Conservation (phyloP, 2,113 vertebrate species). For the Turdus rufiventris region DNA sequence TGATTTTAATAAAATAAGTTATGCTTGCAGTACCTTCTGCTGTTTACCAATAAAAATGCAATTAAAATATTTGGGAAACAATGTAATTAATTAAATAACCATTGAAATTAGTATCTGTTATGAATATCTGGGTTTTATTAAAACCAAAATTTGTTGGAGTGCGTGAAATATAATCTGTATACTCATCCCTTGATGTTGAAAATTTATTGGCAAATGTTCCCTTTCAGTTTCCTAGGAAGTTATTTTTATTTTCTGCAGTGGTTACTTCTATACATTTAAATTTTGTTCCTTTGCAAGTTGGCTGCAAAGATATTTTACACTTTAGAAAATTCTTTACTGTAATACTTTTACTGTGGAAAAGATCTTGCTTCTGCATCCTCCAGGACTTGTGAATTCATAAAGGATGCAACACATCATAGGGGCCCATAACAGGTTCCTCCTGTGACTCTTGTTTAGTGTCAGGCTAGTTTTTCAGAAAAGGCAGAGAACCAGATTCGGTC, state of each 20-base stretch:
- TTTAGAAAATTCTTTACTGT: background rate
- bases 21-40: background rate
- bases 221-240: background rate
- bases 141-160: background rate
- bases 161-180: background rate
- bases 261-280: background rate
- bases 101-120: background rate
- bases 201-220: background rate
- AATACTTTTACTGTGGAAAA: background rate
- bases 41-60: constrained; percentile 16
- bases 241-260: background rate
- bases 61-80: constrained; percentile 21
- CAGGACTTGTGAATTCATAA: background rate
- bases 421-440: background rate
- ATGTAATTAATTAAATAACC: background rate
- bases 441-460: background rate
- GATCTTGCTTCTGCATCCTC: background rate
- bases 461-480: background rate
- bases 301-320: background rate
- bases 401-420: background rate
- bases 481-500: background rate
- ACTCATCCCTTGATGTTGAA: background rate
- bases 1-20: constrained; percentile 29
- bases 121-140: background rate
- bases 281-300: background rate